Evolutionary conservation across 2,888 invertebrate species (phyloP), one percentile per base, ranked within the genome.

Genomic region (Rhabditoides inermis): DNA sequence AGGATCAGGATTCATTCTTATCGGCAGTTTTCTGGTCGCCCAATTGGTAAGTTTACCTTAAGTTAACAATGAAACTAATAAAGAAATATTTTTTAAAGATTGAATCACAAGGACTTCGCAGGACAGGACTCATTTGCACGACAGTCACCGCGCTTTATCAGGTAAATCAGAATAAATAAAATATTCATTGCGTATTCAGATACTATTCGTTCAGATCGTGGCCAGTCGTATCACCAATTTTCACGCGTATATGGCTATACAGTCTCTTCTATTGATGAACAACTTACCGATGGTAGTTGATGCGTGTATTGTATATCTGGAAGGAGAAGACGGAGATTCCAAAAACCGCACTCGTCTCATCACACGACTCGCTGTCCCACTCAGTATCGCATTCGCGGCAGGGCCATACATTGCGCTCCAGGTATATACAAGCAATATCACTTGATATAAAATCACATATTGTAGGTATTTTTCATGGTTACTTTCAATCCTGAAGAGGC

Each of bases 271-370:
- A 2, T 32, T 69, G 1, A 60, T 63, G 49, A 64, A 65, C 50
- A 60, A 68, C 55, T 64, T 71, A 58, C 70, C 64, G 44, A 64
- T 65, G 53, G 65, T 70, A 35, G 53, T 62, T 26, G 68, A 68
- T 32, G 65, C 65, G 0, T 54, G 60, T 10, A 60, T 68, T 42
- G 26, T 35, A 7, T 41, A 42, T 27, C 23, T 53, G 28, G 51
- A 54, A 45, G 61, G 67, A 15, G 69, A 69, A 46, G 63, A 68
- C 35, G 70, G 67, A 1, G 64, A 65, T 42, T 63, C 61, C 42
- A 66, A 63, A 46, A 64, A 66, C 37, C 51, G 70, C 15, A 59
- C 63, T 5, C 51, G 62, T 5, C 48, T 69, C n/a, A 54, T 72
- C 6, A 65, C 70, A 45, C 45, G 63, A 26, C 54, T 70, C 30